Evolutionary conservation across 1,140 invertebrate genomes (phyloP), one percentile per base, ranked within the genome.

Genomic region (Mercenaria mercenaria): DNA sequence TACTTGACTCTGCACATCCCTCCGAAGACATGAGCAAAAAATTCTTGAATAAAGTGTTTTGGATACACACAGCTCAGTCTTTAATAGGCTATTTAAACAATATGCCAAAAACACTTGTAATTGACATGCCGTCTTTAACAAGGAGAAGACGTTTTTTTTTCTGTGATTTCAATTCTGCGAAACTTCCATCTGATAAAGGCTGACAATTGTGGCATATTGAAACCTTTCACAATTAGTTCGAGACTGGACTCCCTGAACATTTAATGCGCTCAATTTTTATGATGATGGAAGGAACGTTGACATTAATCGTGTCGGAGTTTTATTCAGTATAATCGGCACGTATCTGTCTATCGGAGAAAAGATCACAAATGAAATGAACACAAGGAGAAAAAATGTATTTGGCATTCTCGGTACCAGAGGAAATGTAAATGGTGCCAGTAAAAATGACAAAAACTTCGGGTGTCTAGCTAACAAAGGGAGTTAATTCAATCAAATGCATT

Each of bases 241-340:
- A 20, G 50, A 79, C 76, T 79, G 29, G 1, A 23, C 10, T 3
- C 26, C 11, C 32, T 37, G 1, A 72, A 39, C 67, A 41, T 41
- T 72, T 72, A 79, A 79, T 52, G 29, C 18, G 23, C 50, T 79
- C 26, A 34, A 37, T 34, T 52, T 52, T 52, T 52, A 52, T 37
- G 47, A 15, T 79, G 76, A 79, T 79, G 67, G 67, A 72, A 72
- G 76, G 4, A 41, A 56, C 37, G 76, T 79, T 79, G 76, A 79
- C 76, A 79, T 26, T 79, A 79, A 79, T 79, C 56, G 34, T 72
- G 15, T 18, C 29, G 23, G 61, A 72, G 67, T 29, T 72, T 8
- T 72, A 72, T 72, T 72, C 37, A 10, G 18, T 39, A 72, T 72
- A 39, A 41, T 72, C 37, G 18, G 15, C 67, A 72, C 1, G n/a